These are phyloP conservation scores for Drosophila obscura DNA, from an alignment of 1,140 invertebrate genomes.

Conservation along the genomic window DNA sequence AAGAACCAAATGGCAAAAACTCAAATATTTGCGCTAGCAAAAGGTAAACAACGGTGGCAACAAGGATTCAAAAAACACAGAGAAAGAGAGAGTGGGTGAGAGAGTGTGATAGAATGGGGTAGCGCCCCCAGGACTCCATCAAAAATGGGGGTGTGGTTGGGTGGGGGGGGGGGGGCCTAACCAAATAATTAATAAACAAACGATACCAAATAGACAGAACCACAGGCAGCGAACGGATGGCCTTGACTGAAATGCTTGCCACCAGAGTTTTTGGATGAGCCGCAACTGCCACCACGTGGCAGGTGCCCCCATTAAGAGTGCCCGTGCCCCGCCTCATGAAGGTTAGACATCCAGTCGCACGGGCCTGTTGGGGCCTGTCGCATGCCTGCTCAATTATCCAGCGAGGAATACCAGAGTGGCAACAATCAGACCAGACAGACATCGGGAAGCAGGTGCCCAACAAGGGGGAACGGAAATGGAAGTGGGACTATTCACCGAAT, in stretches of 20 bases:
- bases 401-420: conserved; percentile 20
- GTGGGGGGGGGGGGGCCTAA: conserved; percentile 29
- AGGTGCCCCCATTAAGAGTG: conserved; percentile 2
- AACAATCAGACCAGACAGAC: conserved; percentile 6
- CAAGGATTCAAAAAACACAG: neutral
- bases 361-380: conserved; percentile 16
- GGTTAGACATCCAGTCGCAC: conserved; percentile 23
- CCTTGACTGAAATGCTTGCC: conserved; percentile 63
- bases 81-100: too few species aligned
- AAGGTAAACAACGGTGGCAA: conserved; percentile 16
- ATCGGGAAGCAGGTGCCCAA: conserved; percentile 5
- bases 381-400: conserved; percentile 69
- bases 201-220: conserved; percentile 31
- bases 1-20: conserved; percentile 6
- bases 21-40: conserved; percentile 35
- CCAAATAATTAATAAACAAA: conserved; percentile 78
- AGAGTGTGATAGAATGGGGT: too few species aligned
- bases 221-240: conserved; percentile 32
- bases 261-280: conserved; percentile 40
- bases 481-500: neutral
- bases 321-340: conserved; percentile 14
- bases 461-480: conserved; percentile 1
- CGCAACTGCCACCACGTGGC: conserved; percentile 2
- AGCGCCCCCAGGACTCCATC: neutral
- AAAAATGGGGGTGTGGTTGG: neutral